Base-by-base conservation (phyloP, 2,113 vertebrate species). In the Holacanthus passer region DNA sequence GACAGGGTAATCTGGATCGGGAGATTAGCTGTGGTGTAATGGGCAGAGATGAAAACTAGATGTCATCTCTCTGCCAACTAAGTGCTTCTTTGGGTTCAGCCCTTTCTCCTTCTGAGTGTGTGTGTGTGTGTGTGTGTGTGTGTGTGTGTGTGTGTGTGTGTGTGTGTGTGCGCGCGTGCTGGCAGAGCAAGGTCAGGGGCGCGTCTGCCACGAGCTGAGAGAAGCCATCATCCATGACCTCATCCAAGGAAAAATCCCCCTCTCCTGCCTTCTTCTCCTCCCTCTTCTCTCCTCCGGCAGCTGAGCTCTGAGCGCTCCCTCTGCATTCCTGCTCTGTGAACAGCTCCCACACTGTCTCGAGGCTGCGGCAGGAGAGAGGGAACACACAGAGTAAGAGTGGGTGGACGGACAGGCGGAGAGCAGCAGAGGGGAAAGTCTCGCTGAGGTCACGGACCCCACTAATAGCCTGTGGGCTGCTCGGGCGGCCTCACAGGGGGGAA, bases 241-340 rank as follows among this genome's bases (percentile, higher is more conserved):
- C 95, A 95, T 94, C 87, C 83, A 86, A 84, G 86, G 88, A 87
- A 95, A 94, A 94, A 92, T 93, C 92, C 95, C 94, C 94, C 88
- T 81, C 72, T 85, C 83, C 74, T 83, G 77, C 76, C 76, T 83
- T 64, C 31, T 69, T 84, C 78, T 64, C 77, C 85, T 81, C 81
- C 77, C 86, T 90, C 85, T 58, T 58, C 73, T 86, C 74, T 86
- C 67, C 79, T 85, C 70, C 80, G 55, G 83, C 83, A 64, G 90
- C 87, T 74, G 77, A 90, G 87, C 76, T 85, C 41, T 60, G 65
- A 90, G 73, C 60, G 67, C 86, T 88, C 67, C 73, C 77, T 86
- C 73, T 82, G 88, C 94, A 95, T 95, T 95, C 94, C 88, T 91
- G 75, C 70, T 77, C 82, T 91, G 86, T 79, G 90, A 93, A 94